Evolutionary conservation across 2,797 vertebrate genomes (phyloP), one percentile per base, ranked within the genome.

Genomic region (Phrynocephalus vlangalii): DNA sequence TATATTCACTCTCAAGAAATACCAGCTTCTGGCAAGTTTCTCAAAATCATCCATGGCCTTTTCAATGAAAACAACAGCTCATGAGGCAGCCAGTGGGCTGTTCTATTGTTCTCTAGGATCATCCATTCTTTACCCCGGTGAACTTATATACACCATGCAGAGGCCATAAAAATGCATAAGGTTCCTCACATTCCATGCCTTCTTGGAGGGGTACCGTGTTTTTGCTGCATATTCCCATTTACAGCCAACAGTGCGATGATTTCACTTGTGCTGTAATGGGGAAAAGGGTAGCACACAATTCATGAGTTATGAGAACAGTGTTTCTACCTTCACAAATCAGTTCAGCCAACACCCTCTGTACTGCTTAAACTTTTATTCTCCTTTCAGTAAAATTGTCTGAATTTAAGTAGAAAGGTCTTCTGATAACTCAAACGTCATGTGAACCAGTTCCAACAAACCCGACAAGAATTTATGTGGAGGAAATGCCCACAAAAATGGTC

Each of bases 141-240:
- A 97, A 96, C 90, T 93, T 96, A 92, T 97, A 96, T 94, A 91
- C 96, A 97, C 96, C 96, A 94, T 96, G 94, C 83, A 94, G 95
- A 97, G 97, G 96, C 97, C 95, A 79, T 93, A 96, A 97, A 56
- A 97, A 96, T 97, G 97, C 97, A 97, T 96, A 96, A 97, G 96
- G 97, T 97, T 96, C 87, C 93, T 91, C 88, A 95, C 93, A 95
- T 97, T 97, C 86, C 91, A 96, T 96, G 95, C 96, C 97, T 97
- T 97, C 97, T 98, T 98, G 98, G 98, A 98, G 97, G 97, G 97
- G 97, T 98, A 98, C 97, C 97, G 97, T 98, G 98, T 98, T 98
- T 98, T 98, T 97, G 97, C 97, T 98, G 98, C 97, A 97, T 97
- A 97, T 97, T 97, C 96, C 97, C 97, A 97, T 96, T 96, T 96